Evolutionary conservation across 2,888 invertebrate genomes (phyloP), one percentile per base, ranked within the genome.

Genomic region (Andrena flavipes): DNA sequence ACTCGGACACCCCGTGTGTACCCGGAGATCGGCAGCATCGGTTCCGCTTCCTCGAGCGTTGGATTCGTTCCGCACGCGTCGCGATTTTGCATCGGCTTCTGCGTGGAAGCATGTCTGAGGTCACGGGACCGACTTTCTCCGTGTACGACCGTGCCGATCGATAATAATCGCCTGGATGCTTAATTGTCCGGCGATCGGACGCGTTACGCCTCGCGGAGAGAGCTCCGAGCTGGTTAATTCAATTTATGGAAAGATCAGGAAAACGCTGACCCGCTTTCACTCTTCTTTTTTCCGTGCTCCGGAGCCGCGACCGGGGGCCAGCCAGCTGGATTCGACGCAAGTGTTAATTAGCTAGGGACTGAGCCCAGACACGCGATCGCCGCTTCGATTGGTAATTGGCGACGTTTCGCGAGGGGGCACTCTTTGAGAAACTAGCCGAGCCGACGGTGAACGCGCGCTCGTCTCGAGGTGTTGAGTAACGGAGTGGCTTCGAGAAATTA

Each of bases 41-140:
- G 59, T 76, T 74, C 69, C 35, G 69, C 71, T 73, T 78, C 75
- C 75, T 56, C 69, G 65, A 51, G 23, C 63, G 26, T 51, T 49
- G 62, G 75, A 85, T 73, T 65, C 67, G 75, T 84, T 81, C 71
- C 76, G 80, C 83, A 78, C 86, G 84, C 82, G 82, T 76, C 79
- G 54, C 65, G 42, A 16, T 64, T 78, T 78, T 71, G 73, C 80
- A 60, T 29, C 33, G 20, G 20, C 65, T 76, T 42, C 76, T 71
- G 68, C 69, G 72, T 30, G 48, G 62, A 23, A 33, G 80, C 56
- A 69, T 76, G 77, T 33, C 35, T 10, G 70, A 62, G 88, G 83
- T 88, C 85, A 87, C 77, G 63, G 69, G 87, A 82, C 81, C 82
- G 80, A 88, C 89, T 90, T 89, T 89, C 89, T 81, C 88, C 83